These are phyloP conservation scores for Smittia aterrima DNA, from an alignment of 2,888 invertebrate species.

Conservation along the genomic window DNA sequence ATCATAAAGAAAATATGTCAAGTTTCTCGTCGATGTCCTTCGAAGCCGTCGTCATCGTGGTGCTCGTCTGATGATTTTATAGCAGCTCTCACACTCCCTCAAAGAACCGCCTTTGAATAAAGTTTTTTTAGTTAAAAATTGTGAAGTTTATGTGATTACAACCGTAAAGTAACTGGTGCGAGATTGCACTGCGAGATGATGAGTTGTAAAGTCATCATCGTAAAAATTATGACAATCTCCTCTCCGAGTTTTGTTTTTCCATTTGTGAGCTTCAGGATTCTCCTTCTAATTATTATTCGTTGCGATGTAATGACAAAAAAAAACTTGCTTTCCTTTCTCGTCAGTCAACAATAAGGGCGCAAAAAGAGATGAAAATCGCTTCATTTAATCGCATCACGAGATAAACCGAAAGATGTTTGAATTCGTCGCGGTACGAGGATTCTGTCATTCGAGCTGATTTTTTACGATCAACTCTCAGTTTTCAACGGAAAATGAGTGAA, in stretches of 20 bases:
- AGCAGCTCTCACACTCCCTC: background rate
- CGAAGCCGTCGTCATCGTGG: constrained; percentile 17
- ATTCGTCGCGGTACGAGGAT: background rate
- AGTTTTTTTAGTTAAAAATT: constrained; percentile 11
- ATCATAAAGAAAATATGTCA: constrained; percentile 40
- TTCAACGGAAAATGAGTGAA: constrained; percentile 22
- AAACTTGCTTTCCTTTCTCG: background rate
- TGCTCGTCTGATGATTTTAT: constrained; percentile 16
- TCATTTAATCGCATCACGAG: constrained; percentile 35
- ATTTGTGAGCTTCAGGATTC: background rate
- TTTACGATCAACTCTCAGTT: background rate
- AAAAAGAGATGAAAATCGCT: constrained; percentile 5
- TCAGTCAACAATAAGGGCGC: background rate
- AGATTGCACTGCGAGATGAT: background rate
- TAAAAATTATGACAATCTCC: constrained; percentile 36
- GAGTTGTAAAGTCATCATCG: constrained; percentile 37
- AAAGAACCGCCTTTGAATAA: background rate
- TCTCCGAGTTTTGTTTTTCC: background rate
- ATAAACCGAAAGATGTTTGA: background rate
- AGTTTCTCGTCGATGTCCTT: constrained; percentile 25
- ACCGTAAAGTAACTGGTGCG: constrained; percentile 31
- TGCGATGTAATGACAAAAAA: background rate
- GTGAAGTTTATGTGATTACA: constrained; percentile 33
- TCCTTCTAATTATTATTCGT: constrained; percentile 20
- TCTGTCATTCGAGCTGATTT: background rate